A percentile compares a stretch with the other conserved stretches of the same genome.
These are phyloP conservation scores for Amyelois transitella DNA, from an alignment of 1,140 invertebrate genomes.

Conservation along the genomic window DNA sequence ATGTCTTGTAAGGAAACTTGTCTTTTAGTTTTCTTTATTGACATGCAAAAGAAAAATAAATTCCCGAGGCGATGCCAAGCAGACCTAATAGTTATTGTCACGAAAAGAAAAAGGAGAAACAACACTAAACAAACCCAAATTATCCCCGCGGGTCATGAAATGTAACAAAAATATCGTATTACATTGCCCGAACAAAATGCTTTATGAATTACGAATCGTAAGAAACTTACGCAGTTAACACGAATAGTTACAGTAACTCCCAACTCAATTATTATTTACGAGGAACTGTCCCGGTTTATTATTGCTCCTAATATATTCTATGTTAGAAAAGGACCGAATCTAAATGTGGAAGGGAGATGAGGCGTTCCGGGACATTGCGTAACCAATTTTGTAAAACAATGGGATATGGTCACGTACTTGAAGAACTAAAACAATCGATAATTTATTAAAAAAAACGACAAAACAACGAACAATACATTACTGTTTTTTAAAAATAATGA, in stretches of 20 bases:
- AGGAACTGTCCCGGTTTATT: slow-evolving; percentile 10
- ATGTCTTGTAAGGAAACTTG: neutral
- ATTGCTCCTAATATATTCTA: slow-evolving; percentile 15
- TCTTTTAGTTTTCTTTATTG: neutral
- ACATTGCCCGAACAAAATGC: neutral
- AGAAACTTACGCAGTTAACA: neutral
- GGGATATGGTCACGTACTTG: neutral
- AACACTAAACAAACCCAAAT: neutral
- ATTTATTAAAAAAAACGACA: neutral
- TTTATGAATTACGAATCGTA: neutral
- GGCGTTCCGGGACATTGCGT: slow-evolving; percentile 15
- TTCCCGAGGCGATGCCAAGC: neutral
- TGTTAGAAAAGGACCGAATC: neutral
- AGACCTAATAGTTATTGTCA: neutral
- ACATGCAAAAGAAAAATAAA: neutral
- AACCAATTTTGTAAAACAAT: slow-evolving; percentile 9
- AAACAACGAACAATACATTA: neutral
- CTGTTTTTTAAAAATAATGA: neutral
- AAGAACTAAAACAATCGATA: neutral
- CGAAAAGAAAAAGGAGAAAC: neutral
- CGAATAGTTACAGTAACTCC: neutral
- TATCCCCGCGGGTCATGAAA: neutral
- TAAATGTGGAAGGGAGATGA: slow-evolving; percentile 8
- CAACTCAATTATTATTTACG: slow-evolving; percentile 12
- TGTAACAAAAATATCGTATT: neutral